A percentile compares a stretch with the other conserved stretches of the same genome.
These are phyloP conservation scores for Pica pica DNA, from an alignment of 2,113 vertebrate genomes.

Conservation along the genomic window DNA sequence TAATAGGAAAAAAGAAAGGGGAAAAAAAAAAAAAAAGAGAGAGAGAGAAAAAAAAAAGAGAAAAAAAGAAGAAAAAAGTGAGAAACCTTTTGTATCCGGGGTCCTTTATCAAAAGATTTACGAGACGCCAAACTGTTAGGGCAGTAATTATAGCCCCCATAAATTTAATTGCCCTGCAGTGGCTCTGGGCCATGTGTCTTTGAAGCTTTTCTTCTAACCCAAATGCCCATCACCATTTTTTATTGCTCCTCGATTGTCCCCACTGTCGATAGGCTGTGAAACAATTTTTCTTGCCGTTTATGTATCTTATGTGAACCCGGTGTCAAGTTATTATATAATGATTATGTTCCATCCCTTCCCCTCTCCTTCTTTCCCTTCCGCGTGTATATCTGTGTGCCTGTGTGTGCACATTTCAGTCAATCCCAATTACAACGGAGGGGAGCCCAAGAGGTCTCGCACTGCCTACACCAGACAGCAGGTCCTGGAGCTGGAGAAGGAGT, in stretches of 20 bases:
- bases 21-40: not conserved
- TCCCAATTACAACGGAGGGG: constrained; percentile 92
- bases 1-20: not conserved
- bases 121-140: constrained; percentile 91
- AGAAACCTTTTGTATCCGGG: constrained; percentile 75
- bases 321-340: constrained; percentile 82
- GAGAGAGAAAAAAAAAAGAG: not conserved
- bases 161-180: constrained; percentile 95
- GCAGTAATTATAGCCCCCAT: constrained; percentile 97
- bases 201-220: constrained; percentile 88
- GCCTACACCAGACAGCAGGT: constrained; percentile 99
- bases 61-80: not conserved
- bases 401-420: constrained; percentile 81
- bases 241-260: constrained; percentile 79
- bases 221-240: constrained; percentile 85
- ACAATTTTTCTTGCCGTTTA: constrained; percentile 79
- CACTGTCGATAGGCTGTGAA: constrained; percentile 76
- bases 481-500: constrained; percentile 98
- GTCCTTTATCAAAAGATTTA: constrained; percentile 91
- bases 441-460: constrained; percentile 97
- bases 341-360: constrained; percentile 84
- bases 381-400: not conserved
- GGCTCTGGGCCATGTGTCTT: constrained; percentile 88
- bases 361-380: constrained; percentile 37
- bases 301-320: constrained; percentile 80